Conservation (phyloP, 2,888 invertebrate species). For the Anarsia innoxiella region DNA sequence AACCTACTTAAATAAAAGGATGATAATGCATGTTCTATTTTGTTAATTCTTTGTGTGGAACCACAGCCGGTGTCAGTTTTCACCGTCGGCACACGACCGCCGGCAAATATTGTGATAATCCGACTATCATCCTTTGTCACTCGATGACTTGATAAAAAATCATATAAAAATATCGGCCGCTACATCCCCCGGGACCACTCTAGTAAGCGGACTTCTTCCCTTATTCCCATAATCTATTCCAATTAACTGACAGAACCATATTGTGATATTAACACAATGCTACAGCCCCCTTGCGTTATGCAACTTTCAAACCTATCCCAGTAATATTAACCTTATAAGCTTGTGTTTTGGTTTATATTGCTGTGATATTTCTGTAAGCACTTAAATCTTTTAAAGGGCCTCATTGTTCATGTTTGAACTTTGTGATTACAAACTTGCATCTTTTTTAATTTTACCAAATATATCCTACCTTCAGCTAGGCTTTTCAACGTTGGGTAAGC, state of each 20-base stretch:
- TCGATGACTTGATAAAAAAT: conserved; percentile 72
- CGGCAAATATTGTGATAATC: conserved; percentile 73
- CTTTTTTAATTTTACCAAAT: no score
- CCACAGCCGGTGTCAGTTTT: conserved; percentile 51
- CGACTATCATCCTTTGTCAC: conserved; percentile 54
- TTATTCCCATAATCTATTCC: conserved; percentile 75
- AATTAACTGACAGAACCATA: conserved; percentile 75
- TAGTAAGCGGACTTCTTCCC: conserved; percentile 50
- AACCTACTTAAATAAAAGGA: no score
- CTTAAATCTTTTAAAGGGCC: no score
- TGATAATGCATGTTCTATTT: conserved; percentile 33
- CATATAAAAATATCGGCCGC: conserved; percentile 43
- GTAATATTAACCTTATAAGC: no score
- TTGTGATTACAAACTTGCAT: no score
- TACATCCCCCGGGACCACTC: conserved; percentile 58
- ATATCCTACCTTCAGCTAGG: no score
- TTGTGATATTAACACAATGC: conserved; percentile 73
- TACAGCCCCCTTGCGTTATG: conserved; percentile 41
- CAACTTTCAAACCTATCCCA: no score
- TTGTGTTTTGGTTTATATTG: no score
- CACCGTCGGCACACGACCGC: conserved; percentile 53
- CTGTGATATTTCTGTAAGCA: conserved; percentile 22
- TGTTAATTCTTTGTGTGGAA: conserved; percentile 23
- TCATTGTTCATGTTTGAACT: no score
- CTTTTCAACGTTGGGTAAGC: no score